These are phyloP conservation scores for Cantharis flavilabris DNA, from an alignment of 2,888 invertebrate species.

Conservation along the genomic window DNA sequence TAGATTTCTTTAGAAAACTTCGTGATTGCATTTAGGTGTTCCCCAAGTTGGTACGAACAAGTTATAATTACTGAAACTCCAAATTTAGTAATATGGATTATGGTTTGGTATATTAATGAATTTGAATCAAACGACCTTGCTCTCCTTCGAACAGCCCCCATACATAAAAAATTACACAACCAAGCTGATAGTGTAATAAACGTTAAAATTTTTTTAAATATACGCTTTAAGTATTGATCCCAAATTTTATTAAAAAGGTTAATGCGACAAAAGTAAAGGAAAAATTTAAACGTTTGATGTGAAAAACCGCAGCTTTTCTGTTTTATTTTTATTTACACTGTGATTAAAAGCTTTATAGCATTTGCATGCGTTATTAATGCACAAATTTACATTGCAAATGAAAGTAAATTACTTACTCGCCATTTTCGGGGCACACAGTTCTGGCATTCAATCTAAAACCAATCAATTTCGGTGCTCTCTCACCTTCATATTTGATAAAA, in stretches of 20 bases:
- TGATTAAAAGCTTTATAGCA: constrained; percentile 7
- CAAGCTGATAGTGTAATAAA: neutral
- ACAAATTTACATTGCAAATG: constrained; percentile 24
- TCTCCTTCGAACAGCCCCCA: neutral
- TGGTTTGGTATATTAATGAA: neutral
- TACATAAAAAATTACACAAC: neutral
- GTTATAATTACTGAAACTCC: neutral
- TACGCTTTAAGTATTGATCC: neutral
- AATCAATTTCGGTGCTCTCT: constrained; percentile 40
- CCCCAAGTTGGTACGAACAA: neutral
- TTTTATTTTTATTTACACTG: neutral
- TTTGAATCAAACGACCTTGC: neutral
- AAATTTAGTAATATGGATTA: neutral
- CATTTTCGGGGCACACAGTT: constrained; percentile 41
- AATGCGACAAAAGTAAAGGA: neutral
- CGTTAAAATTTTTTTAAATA: neutral
- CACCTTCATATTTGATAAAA: constrained; percentile 42
- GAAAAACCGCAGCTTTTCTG: neutral
- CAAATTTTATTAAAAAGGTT: neutral
- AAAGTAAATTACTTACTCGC: constrained; percentile 35
- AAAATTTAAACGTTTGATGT: neutral
- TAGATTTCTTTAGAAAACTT: neutral
- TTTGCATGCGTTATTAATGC: constrained; percentile 15
- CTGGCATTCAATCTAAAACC: constrained; percentile 47
- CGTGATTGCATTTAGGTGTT: neutral